Conservation (phyloP, 2,113 vertebrate genomes). For the Talpa occidentalis region DNA sequence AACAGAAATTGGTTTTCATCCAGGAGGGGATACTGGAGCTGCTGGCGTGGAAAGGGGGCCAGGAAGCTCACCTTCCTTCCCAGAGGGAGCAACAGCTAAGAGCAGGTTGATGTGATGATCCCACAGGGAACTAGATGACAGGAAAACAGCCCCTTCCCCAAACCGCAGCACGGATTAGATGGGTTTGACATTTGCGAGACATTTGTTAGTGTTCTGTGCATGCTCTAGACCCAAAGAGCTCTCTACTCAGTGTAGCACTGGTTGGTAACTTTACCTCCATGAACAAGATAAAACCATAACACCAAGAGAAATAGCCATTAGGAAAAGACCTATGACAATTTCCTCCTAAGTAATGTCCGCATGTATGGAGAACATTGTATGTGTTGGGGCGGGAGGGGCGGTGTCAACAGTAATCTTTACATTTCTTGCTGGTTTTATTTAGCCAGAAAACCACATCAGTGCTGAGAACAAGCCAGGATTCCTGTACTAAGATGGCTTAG, state of each 20-base stretch:
- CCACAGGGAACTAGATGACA: rapidly evolving
- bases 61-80: not conserved
- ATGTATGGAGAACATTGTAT: not conserved
- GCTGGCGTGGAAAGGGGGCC: not conserved
- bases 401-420: not conserved
- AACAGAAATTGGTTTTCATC: not conserved
- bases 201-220: not conserved
- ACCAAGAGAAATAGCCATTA: not conserved
- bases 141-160: not conserved
- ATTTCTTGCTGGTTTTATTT: not conserved
- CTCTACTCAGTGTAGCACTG: too few species aligned
- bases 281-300: not conserved
- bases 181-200: too few species aligned
- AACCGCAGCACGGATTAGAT: rapidly evolving
- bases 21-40: not conserved
- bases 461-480: not conserved
- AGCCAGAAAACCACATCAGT: not conserved
- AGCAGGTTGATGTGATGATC: too few species aligned
- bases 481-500: not conserved
- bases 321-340: rapidly evolving
- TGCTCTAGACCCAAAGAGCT: too few species aligned
- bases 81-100: not conserved
- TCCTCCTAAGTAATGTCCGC: not conserved
- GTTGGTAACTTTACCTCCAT: not conserved
- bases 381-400: too few species aligned